Percentiles rank a stretch among this genome's conserved stretches.
These are phyloP conservation scores for Pelusios castaneus DNA, from an alignment of 2,113 vertebrate genomes.

Conservation along the genomic window DNA sequence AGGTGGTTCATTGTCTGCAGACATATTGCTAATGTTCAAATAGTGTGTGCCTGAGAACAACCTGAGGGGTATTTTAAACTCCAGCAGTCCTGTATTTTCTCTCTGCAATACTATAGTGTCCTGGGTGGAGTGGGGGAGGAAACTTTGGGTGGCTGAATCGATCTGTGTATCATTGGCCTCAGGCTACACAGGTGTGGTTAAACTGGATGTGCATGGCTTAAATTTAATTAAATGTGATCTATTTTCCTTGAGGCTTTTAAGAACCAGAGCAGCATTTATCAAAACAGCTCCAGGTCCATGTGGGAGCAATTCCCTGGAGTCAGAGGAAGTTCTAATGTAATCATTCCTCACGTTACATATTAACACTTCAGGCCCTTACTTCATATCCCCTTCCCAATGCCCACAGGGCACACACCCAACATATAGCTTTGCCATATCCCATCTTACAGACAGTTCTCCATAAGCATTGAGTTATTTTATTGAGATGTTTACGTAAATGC, in stretches of 20 bases:
- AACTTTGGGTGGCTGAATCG: neutral
- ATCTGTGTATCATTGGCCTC: neutral
- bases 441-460: fast-evolving
- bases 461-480: neutral
- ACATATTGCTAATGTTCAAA: neutral
- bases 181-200: neutral
- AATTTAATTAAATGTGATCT: neutral
- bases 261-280: neutral
- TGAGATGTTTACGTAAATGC: fast-evolving
- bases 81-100: neutral
- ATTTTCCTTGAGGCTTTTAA: neutral
- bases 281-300: fast-evolving
- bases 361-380: neutral
- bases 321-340: fast-evolving
- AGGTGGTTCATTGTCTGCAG: fast-evolving
- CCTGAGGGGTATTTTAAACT: neutral
- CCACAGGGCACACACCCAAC: fast-evolving
- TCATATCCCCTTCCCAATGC: fast-evolving
- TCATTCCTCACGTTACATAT: neutral
- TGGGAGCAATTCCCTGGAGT: neutral
- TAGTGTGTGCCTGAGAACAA: neutral
- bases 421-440: neutral
- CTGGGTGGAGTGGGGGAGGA: neutral
- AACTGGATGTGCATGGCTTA: neutral
- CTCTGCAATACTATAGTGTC: neutral